phyloP scores from a whole-genome alignment of 2,797 vertebrate species.

The Prunella strophiata region DNA sequence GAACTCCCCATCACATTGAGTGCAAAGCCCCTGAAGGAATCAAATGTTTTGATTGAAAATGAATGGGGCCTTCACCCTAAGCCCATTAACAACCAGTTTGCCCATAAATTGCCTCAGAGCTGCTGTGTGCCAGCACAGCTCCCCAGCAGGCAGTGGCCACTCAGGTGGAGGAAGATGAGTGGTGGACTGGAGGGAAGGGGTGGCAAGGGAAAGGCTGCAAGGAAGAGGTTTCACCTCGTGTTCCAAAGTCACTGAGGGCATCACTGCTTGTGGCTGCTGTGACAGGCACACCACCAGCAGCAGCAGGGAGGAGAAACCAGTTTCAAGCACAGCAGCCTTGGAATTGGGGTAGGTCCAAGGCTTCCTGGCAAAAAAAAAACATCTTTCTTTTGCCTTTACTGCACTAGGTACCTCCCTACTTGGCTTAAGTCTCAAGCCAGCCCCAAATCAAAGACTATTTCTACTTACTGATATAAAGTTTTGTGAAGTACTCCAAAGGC shows the following conservation, averaged over 20 bases:
- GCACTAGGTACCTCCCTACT: not conserved
- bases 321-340: not conserved
- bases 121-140: not conserved
- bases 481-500: not conserved
- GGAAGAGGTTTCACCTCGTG: not conserved
- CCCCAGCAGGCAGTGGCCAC: not conserved
- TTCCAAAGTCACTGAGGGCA: accelerated
- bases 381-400: not conserved
- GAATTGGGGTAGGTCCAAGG: not conserved
- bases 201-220: not conserved
- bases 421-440: not conserved
- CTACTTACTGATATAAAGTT: not conserved
- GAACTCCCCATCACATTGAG: not conserved
- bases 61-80: not conserved
- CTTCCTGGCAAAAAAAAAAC: not conserved
- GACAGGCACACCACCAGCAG: not conserved
- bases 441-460: not conserved
- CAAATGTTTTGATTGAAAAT: constrained; percentile 7
- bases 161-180: not conserved
- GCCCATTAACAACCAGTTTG: not conserved
- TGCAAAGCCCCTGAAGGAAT: not conserved
- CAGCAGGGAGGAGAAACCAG: not conserved
- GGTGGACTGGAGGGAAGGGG: not conserved
- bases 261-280: not conserved
- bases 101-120: not conserved